These are phyloP conservation scores for Nesoenas mayeri DNA, from an alignment of 2,113 vertebrate species.

Conservation along the genomic window DNA sequence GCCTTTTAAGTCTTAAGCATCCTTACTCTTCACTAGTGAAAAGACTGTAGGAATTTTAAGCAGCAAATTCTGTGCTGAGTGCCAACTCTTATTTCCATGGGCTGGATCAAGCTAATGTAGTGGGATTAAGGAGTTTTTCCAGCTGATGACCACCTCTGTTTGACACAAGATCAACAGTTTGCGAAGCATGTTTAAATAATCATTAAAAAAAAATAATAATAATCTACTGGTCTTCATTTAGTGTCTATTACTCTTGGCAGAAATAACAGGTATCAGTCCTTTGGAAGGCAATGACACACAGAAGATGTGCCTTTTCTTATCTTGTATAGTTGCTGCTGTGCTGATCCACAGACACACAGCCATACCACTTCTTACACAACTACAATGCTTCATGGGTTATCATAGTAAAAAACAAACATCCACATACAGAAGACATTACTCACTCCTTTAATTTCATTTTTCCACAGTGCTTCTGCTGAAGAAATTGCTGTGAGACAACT, in stretches of 20 bases:
- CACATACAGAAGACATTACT: neutral
- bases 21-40: neutral
- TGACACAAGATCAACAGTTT: neutral
- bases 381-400: neutral
- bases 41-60: neutral
- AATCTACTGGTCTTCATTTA: neutral
- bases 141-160: neutral
- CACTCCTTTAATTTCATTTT: neutral
- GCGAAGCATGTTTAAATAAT: neutral
- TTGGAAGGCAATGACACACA: neutral
- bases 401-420: neutral
- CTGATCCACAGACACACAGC: fast-evolving
- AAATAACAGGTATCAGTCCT: neutral
- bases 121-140: neutral
- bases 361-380: fast-evolving
- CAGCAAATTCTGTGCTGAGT: neutral
- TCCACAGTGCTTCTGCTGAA: neutral
- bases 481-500: neutral
- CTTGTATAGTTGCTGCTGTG: neutral
- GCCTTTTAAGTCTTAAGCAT: neutral
- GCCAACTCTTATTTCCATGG: neutral
- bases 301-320: neutral
- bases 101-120: neutral
- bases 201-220: neutral
- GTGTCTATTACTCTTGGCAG: neutral